Evolutionary conservation across 2,888 invertebrate genomes (phyloP).

Genomic region (Acanthosepion pharaonis): DNA sequence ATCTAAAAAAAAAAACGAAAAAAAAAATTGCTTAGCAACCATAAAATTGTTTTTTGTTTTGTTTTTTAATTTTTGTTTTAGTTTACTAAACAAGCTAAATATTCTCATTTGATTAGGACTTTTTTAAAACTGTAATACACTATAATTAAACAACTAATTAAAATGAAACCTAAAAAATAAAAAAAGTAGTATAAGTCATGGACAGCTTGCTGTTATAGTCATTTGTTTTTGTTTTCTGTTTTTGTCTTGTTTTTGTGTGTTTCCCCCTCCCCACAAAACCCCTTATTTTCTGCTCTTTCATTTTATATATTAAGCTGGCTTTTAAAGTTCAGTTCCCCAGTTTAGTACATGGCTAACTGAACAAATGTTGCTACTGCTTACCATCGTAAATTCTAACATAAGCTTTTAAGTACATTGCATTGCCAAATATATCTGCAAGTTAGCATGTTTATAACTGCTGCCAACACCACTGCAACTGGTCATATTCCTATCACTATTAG

Average conservation of each 20-base stretch:
- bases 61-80: neutral
- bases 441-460: neutral
- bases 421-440: neutral
- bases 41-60: neutral
- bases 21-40: neutral
- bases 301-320: neutral
- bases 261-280: neutral
- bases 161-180: neutral
- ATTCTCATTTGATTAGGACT: neutral
- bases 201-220: neutral
- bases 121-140: neutral
- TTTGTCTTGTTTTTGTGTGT: neutral
- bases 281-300: neutral
- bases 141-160: neutral
- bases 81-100: neutral
- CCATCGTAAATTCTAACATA: neutral
- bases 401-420: slow-evolving; percentile 13
- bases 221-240: slow-evolving; percentile 18
- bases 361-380: neutral
- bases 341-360: neutral
- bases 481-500: neutral
- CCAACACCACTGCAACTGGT: neutral
- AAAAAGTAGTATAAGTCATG: neutral
- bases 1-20: no score
- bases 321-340: neutral